Conservation (phyloP, 2,113 vertebrate genomes). For the Urocolius indicus region DNA sequence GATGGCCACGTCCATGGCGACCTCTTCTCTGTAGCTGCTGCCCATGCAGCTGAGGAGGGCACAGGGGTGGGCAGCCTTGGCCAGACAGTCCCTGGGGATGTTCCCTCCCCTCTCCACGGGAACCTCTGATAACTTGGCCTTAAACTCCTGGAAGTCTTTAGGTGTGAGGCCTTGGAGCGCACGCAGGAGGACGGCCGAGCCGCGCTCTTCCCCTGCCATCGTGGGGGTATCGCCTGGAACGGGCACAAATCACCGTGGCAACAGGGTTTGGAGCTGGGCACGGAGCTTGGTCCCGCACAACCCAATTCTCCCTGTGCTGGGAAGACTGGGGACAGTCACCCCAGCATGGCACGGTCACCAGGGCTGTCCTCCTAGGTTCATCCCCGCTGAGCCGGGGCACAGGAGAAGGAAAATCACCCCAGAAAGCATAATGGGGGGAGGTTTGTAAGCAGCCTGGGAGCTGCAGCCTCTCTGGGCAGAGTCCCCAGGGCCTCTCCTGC, state of each 20-base stretch:
- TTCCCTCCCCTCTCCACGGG: not conserved
- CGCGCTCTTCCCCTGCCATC: not conserved
- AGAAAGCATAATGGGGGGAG: not conserved
- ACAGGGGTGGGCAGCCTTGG: rapidly evolving
- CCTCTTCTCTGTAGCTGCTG: not conserved
- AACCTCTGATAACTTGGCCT: not conserved
- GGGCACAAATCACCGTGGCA: not conserved
- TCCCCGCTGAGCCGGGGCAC: not conserved
- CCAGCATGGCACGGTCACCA: not conserved
- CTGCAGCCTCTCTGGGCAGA: too few relatives aligned
- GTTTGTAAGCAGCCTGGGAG: not conserved
- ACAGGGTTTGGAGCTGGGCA: not conserved
- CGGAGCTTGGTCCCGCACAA: not conserved
- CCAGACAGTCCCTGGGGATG: not conserved
- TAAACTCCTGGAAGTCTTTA: not conserved
- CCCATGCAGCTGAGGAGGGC: not conserved
- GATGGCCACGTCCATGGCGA: rapidly evolving
- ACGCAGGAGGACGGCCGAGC: not conserved
- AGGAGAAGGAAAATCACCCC: not conserved
- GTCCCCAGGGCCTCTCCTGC: too few relatives aligned
- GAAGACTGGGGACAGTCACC: not conserved
- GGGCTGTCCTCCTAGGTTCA: too few relatives aligned
- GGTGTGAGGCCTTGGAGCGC: not conserved
- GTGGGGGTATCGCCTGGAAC: not conserved
- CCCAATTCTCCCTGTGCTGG: not conserved